Conservation (phyloP, 2,888 invertebrate genomes). For the Lumbricus terrestris region DNA sequence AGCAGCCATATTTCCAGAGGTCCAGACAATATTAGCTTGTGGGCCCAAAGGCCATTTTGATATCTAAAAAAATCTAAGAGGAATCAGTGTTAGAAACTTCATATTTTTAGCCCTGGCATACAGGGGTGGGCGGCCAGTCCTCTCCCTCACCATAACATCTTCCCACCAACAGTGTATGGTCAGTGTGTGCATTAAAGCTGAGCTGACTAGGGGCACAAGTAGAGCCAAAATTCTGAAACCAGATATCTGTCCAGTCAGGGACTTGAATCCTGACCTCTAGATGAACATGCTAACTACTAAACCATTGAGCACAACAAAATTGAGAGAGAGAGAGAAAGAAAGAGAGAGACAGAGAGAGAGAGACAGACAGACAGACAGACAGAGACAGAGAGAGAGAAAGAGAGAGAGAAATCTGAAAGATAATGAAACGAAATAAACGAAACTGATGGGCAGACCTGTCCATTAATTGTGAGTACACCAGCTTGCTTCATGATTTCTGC, state of each 20-base stretch:
- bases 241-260: no score
- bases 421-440: background rate
- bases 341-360: background rate
- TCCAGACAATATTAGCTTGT: background rate
- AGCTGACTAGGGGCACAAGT: no score
- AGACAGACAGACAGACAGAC: background rate
- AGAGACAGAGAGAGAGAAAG: background rate
- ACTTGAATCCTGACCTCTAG: no score
- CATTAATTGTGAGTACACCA: background rate
- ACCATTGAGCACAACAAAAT: background rate
- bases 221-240: no score
- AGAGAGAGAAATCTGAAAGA: background rate
- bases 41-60: background rate
- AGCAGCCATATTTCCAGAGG: background rate
- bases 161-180: no score
- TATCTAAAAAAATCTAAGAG: background rate
- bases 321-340: background rate
- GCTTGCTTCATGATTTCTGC: slow-evolving; percentile 15
- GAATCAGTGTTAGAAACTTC: background rate
- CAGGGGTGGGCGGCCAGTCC: no score
- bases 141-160: no score
- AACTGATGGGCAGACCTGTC: background rate
- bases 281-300: no score
- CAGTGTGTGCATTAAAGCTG: no score
- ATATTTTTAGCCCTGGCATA: no score